These are phyloP conservation scores for Lepilemur ruficaudatus DNA, from an alignment of 2,797 vertebrate species.

Conservation along the genomic window DNA sequence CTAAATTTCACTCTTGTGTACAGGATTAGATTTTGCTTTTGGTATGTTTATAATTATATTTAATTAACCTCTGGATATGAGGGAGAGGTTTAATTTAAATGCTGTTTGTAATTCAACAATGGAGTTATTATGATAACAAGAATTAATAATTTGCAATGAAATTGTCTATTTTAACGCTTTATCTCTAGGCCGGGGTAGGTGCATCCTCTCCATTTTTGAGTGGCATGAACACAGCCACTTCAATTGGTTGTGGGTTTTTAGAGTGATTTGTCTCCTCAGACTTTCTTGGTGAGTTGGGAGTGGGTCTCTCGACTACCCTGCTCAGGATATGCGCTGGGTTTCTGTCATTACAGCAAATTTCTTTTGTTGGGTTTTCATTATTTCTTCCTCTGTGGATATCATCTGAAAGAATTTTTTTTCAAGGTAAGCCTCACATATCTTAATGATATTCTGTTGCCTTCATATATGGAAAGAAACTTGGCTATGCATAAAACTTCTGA, in stretches of 20 bases:
- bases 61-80: neutral
- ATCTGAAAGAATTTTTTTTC: neutral
- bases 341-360: neutral
- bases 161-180: neutral
- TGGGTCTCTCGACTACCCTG: neutral
- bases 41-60: neutral
- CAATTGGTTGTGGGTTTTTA: neutral
- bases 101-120: neutral
- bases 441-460: neutral
- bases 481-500: neutral
- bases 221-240: neutral
- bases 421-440: neutral
- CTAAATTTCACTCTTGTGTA: neutral
- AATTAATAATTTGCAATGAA: neutral
- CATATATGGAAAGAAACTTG: neutral
- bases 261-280: neutral
- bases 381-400: neutral
- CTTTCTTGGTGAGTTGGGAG: no score
- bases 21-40: neutral
- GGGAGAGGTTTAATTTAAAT: neutral
- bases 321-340: neutral
- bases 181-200: neutral
- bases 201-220: neutral
- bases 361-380: neutral
- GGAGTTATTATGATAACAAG: neutral